These are phyloP conservation scores for Palaemon carinicauda DNA, from an alignment of 1,140 invertebrate genomes.

Conservation along the genomic window DNA sequence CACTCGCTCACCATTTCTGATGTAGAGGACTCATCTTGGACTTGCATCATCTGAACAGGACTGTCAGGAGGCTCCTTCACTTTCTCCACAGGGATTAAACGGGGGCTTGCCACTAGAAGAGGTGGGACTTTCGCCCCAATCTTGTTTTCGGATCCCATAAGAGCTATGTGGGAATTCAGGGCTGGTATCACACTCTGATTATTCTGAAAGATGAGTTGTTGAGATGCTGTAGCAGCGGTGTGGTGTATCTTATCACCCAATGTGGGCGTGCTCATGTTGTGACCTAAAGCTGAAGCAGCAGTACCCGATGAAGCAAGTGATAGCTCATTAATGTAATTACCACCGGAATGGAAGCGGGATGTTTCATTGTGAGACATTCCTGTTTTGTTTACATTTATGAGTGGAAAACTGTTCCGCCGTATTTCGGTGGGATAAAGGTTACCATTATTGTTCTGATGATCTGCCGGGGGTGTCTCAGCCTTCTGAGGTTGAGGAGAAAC, in stretches of 20 bases:
- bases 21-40: neutral
- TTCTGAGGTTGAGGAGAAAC: slow-evolving; percentile 50
- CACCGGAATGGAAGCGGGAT: neutral
- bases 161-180: neutral
- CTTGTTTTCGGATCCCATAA: slow-evolving; percentile 15
- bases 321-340: slow-evolving; percentile 5
- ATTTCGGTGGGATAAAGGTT: neutral
- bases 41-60: slow-evolving; percentile 12
- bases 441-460: neutral
- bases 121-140: slow-evolving; percentile 5
- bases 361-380: neutral
- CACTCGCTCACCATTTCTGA: neutral
- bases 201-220: slow-evolving; percentile 26
- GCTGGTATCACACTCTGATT: slow-evolving; percentile 4
- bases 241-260: neutral
- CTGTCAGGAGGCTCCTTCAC: slow-evolving; percentile 24
- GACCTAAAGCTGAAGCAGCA: neutral
- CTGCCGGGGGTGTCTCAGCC: slow-evolving; percentile 20
- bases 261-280: neutral
- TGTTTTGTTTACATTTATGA: slow-evolving; percentile 10
- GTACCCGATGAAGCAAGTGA: neutral
- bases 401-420: slow-evolving; percentile 20
- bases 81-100: slow-evolving; percentile 7
- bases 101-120: neutral
- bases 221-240: neutral